Percentiles rank a stretch among this genome's conserved stretches.
Conservation (phyloP, 2,888 invertebrate species). For the Drosophila pseudotalamancana region DNA sequence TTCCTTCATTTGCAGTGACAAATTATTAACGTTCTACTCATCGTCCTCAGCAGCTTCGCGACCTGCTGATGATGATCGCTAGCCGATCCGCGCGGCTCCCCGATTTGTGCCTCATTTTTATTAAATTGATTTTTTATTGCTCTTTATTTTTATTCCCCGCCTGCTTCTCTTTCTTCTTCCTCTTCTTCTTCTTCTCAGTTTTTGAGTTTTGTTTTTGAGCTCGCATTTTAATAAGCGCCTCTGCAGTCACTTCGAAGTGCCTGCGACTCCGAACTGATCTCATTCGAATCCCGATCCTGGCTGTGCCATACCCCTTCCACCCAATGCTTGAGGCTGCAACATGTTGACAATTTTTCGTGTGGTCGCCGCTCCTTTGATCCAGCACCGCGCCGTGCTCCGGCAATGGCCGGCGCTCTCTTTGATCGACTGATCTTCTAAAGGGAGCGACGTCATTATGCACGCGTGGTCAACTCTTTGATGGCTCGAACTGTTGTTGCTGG, state of each 20-base stretch:
- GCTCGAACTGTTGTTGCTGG: conserved; percentile 20
- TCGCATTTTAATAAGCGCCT: conserved; percentile 73
- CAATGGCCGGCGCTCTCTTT: conserved; percentile 69
- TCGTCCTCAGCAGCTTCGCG: conserved; percentile 35
- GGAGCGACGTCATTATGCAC: conserved; percentile 80
- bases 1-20: conserved; percentile 81
- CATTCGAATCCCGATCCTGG: conserved; percentile 38
- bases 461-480: conserved; percentile 78
- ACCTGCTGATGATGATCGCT: conserved; percentile 26
- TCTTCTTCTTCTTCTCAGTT: conserved; percentile 2
- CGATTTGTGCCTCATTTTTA: conserved; percentile 62
- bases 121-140: conserved; percentile 82
- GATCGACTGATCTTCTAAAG: conserved; percentile 75
- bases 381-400: conserved; percentile 43
- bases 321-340: conserved; percentile 48
- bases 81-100: background rate
- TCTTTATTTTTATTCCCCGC: conserved; percentile 75
- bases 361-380: conserved; percentile 70
- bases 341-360: conserved; percentile 80
- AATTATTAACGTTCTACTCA: conserved; percentile 82
- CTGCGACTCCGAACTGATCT: conserved; percentile 34
- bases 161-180: conserved; percentile 21
- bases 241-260: conserved; percentile 42
- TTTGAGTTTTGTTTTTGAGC: conserved; percentile 27
- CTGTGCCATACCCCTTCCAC: conserved; percentile 4